phyloP scores from a whole-genome alignment of 2,113 vertebrate species.

The Bos indicus region DNA sequence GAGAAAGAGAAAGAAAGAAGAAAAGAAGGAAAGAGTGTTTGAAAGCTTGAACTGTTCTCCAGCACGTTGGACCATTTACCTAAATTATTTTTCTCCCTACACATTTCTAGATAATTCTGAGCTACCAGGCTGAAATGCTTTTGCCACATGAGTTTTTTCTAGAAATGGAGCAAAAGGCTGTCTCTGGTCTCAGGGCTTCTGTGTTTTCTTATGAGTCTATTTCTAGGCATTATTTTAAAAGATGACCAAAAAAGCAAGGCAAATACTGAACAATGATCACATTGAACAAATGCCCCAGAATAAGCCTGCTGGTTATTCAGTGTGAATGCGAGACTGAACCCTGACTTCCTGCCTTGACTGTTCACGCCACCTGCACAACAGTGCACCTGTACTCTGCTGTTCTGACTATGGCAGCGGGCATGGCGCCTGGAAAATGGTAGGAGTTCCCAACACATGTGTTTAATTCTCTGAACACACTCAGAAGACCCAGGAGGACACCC shows the following conservation, averaged over 20 bases:
- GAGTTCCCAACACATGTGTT: background rate
- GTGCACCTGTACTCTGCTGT: rapidly evolving
- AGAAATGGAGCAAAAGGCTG: background rate
- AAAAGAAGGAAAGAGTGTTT: background rate
- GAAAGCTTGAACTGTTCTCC: background rate
- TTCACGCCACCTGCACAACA: rapidly evolving
- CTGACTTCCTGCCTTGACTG: background rate
- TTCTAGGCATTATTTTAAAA: background rate
- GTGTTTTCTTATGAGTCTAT: background rate
- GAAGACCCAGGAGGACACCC: background rate
- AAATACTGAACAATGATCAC: rapidly evolving
- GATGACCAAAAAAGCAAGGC: background rate
- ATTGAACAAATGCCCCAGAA: rapidly evolving
- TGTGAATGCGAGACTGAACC: rapidly evolving
- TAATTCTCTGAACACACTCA: background rate
- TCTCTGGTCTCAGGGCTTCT: background rate
- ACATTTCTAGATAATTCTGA: background rate
- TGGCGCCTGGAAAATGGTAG: background rate
- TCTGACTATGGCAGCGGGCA: background rate
- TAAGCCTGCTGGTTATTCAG: rapidly evolving
- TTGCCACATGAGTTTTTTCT: background rate
- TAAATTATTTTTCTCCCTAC: background rate
- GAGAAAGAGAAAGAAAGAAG: too few relatives aligned
- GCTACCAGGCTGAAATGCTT: background rate
- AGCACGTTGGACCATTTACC: background rate